A percentile compares a stretch with the other conserved stretches of the same genome.
Conservation (phyloP, 1,140 invertebrate genomes). For the Lineus longissimus region DNA sequence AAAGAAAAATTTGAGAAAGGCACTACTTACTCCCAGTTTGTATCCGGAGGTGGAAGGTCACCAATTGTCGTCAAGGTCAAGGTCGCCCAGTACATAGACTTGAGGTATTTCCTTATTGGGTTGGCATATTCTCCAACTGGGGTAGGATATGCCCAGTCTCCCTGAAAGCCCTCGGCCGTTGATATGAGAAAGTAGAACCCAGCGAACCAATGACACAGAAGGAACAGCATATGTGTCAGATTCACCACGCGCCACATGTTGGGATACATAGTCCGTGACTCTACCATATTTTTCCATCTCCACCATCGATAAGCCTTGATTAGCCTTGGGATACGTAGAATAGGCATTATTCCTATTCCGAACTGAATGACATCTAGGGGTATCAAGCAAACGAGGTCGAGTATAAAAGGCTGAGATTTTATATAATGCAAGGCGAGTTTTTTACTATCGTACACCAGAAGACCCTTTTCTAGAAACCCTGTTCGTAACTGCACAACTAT, state of each 20-base stretch:
- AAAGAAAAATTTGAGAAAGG: no score
- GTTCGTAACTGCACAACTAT: conserved; percentile 87
- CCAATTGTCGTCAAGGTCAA: conserved; percentile 90
- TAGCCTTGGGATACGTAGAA: conserved; percentile 57
- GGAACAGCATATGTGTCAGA: conserved; percentile 88
- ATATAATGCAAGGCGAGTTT: conserved; percentile 87
- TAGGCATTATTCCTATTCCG: conserved; percentile 42
- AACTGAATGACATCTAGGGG: conserved; percentile 81
- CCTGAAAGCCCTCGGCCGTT: conserved; percentile 84
- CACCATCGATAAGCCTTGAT: conserved; percentile 82
- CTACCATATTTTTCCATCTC: conserved; percentile 92
- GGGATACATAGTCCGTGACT: conserved; percentile 89
- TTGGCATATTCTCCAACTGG: conserved; percentile 70
- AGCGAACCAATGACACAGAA: conserved; percentile 94
- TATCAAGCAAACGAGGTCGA: conserved; percentile 77
- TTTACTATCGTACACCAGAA: conserved; percentile 87
- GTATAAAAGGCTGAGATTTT: conserved; percentile 76
- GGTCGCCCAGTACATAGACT: conserved; percentile 93
- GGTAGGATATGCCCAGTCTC: conserved; percentile 87
- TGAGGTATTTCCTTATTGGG: conserved; percentile 85
- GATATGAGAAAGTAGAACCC: conserved; percentile 94
- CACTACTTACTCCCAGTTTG: conserved; percentile 94
- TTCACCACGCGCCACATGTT: conserved; percentile 95
- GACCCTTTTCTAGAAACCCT: conserved; percentile 90
- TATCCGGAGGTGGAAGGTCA: conserved; percentile 89